These are phyloP conservation scores for Hanleya hanleyi DNA, from an alignment of 2,888 invertebrate genomes.

Conservation along the genomic window DNA sequence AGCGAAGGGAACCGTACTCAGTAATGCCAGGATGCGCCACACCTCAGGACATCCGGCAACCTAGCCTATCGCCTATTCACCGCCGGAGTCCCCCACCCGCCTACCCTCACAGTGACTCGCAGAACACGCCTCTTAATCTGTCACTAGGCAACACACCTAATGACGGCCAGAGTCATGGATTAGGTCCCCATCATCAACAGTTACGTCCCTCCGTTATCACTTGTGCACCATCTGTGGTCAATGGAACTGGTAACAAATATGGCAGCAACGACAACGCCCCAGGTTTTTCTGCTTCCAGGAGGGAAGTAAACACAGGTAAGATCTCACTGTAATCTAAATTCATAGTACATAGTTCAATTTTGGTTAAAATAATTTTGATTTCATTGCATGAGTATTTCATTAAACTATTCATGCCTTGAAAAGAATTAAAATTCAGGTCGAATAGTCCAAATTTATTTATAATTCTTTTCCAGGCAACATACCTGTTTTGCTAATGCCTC, in stretches of 20 bases:
- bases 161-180: conserved; percentile 23
- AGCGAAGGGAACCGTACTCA: background rate
- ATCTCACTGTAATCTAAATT: background rate
- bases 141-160: conserved; percentile 44
- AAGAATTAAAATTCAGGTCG: no score
- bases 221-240: conserved; percentile 37
- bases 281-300: background rate
- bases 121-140: conserved; percentile 58
- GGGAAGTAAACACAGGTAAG: background rate
- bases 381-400: no score
- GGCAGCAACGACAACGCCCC: background rate
- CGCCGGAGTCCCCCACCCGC: conserved; percentile 27
- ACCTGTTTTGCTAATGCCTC: no score
- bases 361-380: no score
- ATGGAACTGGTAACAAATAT: background rate
- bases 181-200: conserved; percentile 39
- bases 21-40: conserved; percentile 25
- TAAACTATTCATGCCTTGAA: no score
- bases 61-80: conserved; percentile 18
- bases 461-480: no score
- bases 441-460: no score
- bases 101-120: conserved; percentile 23
- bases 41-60: conserved; percentile 30
- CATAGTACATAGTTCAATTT: no score
- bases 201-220: conserved; percentile 59